A percentile compares a stretch with the other conserved stretches of the same genome.
phyloP scores from a whole-genome alignment of 2,113 vertebrate species.

The Clarias macrocephalus region DNA sequence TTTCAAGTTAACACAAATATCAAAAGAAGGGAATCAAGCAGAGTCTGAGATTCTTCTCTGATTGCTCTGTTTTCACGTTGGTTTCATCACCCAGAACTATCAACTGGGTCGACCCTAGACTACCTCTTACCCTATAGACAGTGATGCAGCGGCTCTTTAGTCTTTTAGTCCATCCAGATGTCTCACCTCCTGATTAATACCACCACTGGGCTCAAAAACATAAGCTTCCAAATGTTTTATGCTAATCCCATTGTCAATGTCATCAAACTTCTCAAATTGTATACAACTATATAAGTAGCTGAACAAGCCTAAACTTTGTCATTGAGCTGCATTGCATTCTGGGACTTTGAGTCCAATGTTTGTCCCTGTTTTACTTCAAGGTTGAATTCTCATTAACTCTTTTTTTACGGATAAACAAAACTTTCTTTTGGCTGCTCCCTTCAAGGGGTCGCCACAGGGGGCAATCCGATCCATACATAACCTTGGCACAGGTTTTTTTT shows the following conservation, averaged over 20 bases:
- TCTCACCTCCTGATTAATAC: neutral
- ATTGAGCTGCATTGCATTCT: neutral
- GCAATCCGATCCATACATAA: no score
- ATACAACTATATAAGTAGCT: neutral
- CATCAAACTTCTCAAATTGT: neutral
- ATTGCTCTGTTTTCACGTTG: neutral
- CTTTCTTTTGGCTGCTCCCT: no score
- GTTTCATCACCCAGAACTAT: neutral
- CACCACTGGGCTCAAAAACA: neutral
- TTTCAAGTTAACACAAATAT: neutral
- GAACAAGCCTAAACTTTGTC: neutral
- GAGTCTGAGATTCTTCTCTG: neutral
- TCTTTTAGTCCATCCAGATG: neutral
- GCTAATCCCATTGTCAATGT: neutral
- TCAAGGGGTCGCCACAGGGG: no score
- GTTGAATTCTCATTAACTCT: neutral
- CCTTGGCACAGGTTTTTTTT: no score
- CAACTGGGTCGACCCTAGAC: neutral
- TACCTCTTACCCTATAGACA: neutral
- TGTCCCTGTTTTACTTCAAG: neutral
- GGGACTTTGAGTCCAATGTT: neutral
- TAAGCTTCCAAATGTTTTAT: neutral
- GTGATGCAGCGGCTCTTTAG: neutral
- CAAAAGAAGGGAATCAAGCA: neutral
- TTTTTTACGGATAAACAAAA: no score